These are phyloP conservation scores for Nezara viridula DNA, from an alignment of 2,888 invertebrate species.

Conservation along the genomic window DNA sequence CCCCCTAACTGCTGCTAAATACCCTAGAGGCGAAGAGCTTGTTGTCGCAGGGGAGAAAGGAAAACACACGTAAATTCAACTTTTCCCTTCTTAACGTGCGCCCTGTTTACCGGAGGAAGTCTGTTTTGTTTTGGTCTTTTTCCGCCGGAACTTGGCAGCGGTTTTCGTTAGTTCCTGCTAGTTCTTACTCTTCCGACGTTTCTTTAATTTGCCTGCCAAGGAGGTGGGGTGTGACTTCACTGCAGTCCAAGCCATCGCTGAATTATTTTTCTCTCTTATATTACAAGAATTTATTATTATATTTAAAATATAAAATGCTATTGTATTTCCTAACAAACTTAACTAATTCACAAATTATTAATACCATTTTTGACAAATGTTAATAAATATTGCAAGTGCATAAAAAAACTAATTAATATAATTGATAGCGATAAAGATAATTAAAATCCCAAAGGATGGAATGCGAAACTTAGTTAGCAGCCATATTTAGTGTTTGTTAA, in stretches of 20 bases:
- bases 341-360: not conserved
- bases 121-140: constrained; percentile 17
- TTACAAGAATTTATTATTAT: not conserved
- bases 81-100: constrained; percentile 4
- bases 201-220: constrained; percentile 30
- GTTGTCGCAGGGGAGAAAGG: not conserved
- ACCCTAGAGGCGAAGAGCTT: constrained; percentile 10
- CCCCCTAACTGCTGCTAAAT: not conserved
- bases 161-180: not conserved
- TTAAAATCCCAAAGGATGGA: too few relatives aligned
- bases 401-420: too few relatives aligned
- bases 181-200: constrained; percentile 4
- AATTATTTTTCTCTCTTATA: not conserved
- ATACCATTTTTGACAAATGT: too few relatives aligned
- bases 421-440: too few relatives aligned
- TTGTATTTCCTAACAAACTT: not conserved
- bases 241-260: not conserved
- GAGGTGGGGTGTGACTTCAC: not conserved
- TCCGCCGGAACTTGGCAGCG: constrained; percentile 31
- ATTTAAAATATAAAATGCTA: not conserved
- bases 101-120: constrained; percentile 20
- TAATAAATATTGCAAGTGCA: too few relatives aligned
- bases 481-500: too few relatives aligned
- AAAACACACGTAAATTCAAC: not conserved
- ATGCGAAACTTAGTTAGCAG: too few relatives aligned